Base-by-base conservation (phyloP, 2,113 vertebrate genomes). In the Cavia porcellus region DNA sequence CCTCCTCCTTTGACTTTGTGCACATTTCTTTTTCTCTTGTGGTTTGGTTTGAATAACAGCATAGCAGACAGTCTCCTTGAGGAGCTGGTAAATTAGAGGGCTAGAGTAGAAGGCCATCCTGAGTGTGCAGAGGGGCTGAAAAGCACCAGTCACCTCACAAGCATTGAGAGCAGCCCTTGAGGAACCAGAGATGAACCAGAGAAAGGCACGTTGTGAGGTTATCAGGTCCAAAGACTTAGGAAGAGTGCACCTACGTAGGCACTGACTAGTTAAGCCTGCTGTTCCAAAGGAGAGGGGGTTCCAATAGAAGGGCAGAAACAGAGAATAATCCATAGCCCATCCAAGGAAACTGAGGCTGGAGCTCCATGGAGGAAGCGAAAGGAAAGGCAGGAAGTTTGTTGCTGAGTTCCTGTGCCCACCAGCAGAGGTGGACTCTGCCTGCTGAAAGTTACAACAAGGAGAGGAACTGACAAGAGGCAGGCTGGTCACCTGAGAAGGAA, bases 171-270 rank as follows among this genome's bases (percentile, higher is more conserved):
- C 13, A 52, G 64, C 19, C 12, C 5, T 20, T 6, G 9, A 62
- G 38, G 38, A 74, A 85, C 2, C 32, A 64, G 50, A 57, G 19
- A 85, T 11, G n/a, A 47, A 25, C 24, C 28, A n/a, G 50, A 20
- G 35, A 57, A 59, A 66, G 32, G 1, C 13, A 30, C 12, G 1
- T 1, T 5, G 2, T 9, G 45, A 25, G 19, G 2, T 28, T 38
- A 25, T 25, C 66, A 77, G 57, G n/a, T 28, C 45, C 59, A 42
- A 28, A 62, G 57, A 57, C 5, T 24, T 84, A 45, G 32, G 24
- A 24, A 22, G 72, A 57, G 10, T 22, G 9, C 28, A 85, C 3
- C 22, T 4, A 7, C 25, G 35, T 86, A 19, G 50, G 59, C 57
- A 15, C 0, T 20, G 28, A 85, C 5, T 1, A 8, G 19, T n/a